Percentiles rank a stretch among this genome's conserved stretches.
Evolutionary conservation across 2,797 vertebrate species (phyloP).

Genomic region (Meda fulgida): DNA sequence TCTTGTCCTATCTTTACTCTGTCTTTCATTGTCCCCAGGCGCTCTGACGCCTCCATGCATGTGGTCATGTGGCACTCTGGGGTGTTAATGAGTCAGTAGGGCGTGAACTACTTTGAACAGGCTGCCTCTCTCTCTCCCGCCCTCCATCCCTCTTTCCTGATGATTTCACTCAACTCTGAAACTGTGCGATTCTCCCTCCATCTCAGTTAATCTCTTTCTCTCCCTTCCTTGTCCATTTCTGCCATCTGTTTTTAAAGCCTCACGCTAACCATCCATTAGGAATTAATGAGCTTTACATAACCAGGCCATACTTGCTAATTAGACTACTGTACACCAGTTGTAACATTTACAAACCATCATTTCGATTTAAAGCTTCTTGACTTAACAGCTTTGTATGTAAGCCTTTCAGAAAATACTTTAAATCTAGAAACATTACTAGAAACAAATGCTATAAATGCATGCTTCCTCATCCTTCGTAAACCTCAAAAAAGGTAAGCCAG

Average conservation of each 20-base stretch:
- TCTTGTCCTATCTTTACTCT: not conserved
- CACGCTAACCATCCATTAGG: conserved; percentile 20
- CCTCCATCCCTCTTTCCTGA: conserved; percentile 20
- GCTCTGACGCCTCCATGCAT: conserved; percentile 7
- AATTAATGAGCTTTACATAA: conserved; percentile 45
- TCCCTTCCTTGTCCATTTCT: conserved; percentile 32
- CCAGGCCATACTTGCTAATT: conserved; percentile 34
- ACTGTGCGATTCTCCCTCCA: conserved; percentile 17
- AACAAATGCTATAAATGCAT: not conserved
- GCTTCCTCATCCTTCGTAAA: not conserved
- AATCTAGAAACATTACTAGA: conserved; percentile 10
- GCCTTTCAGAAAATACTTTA: conserved; percentile 6
- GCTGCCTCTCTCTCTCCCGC: conserved; percentile 6
- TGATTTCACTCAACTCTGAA: conserved; percentile 41
- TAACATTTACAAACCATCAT: conserved; percentile 16
- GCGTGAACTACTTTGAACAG: conserved; percentile 37
- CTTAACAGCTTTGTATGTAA: not conserved
- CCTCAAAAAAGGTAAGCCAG: not conserved
- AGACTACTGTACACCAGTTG: conserved; percentile 19
- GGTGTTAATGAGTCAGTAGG: conserved; percentile 47
- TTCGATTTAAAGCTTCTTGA: conserved; percentile 1
- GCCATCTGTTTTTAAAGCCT: conserved; percentile 48
- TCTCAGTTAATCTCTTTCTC: conserved; percentile 43
- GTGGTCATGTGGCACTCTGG: conserved; percentile 38
- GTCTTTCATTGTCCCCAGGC: not conserved